These are phyloP conservation scores for Bubalus kerabau DNA, from an alignment of 2,113 vertebrate genomes.

Conservation along the genomic window DNA sequence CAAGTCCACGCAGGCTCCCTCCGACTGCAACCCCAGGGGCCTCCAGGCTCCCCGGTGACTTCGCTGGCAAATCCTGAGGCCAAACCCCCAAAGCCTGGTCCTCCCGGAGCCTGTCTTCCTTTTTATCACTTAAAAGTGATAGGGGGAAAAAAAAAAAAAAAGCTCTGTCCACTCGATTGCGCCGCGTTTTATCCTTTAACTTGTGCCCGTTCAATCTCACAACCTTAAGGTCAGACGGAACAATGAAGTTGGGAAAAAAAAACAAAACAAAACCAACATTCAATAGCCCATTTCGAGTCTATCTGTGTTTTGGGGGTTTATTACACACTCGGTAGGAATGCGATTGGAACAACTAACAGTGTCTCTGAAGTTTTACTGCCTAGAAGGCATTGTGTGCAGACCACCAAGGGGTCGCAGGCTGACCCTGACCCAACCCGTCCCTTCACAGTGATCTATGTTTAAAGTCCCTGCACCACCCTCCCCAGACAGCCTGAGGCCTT, in stretches of 20 bases:
- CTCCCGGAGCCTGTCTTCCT: slow-evolving; percentile 16
- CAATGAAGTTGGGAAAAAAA: neutral
- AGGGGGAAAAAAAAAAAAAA: rapidly evolving
- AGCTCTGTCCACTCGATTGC: neutral
- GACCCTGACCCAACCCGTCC: neutral
- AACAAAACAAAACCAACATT: neutral
- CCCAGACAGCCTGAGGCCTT: neutral
- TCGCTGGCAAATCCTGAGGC: neutral
- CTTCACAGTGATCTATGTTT: neutral
- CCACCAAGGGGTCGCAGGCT: neutral
- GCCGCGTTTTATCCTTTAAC: neutral
- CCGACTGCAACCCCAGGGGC: slow-evolving; percentile 72
- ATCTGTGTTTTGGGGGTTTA: neutral
- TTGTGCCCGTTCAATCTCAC: neutral
- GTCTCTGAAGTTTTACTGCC: neutral
- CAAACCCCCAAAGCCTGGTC: neutral
- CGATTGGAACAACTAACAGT: neutral
- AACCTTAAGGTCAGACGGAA: neutral
- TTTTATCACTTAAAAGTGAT: neutral
- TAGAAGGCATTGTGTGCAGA: neutral
- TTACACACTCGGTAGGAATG: slow-evolving; percentile 37
- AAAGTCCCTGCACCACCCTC: neutral
- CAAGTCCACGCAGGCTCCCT: slow-evolving; percentile 76
- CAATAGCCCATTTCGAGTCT: neutral
- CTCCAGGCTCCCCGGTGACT: slow-evolving; percentile 71